Base-by-base conservation (phyloP, 1,140 invertebrate species). In the Cyclargus thomasi region DNA sequence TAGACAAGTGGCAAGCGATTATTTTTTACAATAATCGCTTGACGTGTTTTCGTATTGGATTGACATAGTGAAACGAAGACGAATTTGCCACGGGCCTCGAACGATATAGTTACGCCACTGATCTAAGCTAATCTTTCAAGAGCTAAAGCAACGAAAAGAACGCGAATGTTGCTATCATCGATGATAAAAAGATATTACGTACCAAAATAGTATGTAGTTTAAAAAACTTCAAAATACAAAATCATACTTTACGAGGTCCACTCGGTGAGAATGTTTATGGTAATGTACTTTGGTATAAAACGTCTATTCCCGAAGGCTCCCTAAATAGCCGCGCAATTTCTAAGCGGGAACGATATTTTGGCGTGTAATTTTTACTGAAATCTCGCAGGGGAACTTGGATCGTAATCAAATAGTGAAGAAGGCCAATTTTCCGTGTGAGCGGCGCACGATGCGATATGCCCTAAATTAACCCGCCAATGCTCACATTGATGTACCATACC, bases 381-480 rank as follows among this genome's bases (percentile, higher is more conserved):
- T 70, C 71, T 79, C 76, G 70, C 78, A 80, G 65, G 79, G 82
- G 74, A 88, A 83, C 79, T 82, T 85, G 74, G 78, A 79, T 80
- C 80, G 73, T 86, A 86, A 83, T 81, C 76, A 73, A 78, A 85
- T 82, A 71, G 78, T 64, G 70, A 75, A 81, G 78, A 80, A 81
- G 81, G 70, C 78, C 80, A 86, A 88, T 86, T 84, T 88, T 86
- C 77, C 80, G 76, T 86, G 79, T 78, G 78, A 82, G 74, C 79
- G 83, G 77, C 71, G 74, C 66, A 71, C 69, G 69, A 66, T 36
- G 64, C 77, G 79, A 81, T 83, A 82, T 79, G 79, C 76, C 69
- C 77, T 78, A 83, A 86, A 88, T 88, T 86, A 88, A 86, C 81
- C 75, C 74, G 65, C 65, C 36, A 53, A 74, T 64, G n/a, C 29